Percentiles rank a stretch among this genome's conserved stretches.
These are phyloP conservation scores for Poecilia velifera DNA, from an alignment of 2,797 vertebrate species.

Conservation along the genomic window DNA sequence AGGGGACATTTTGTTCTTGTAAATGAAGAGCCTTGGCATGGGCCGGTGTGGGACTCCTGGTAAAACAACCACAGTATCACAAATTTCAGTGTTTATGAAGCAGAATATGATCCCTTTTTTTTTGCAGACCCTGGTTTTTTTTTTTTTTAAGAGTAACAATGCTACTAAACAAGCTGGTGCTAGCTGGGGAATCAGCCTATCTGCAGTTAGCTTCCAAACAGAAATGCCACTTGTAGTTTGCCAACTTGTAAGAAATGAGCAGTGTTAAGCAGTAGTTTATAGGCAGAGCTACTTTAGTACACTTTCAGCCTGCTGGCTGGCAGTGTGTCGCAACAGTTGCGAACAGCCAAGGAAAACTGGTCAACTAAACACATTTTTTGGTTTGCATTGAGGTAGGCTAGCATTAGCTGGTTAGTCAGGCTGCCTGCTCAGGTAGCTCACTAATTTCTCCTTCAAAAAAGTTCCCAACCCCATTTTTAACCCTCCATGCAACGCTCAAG, in stretches of 20 bases:
- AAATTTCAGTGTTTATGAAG: neutral
- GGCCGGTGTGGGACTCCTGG: neutral
- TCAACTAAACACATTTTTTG: neutral
- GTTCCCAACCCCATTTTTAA: neutral
- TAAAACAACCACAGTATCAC: neutral
- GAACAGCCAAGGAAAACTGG: neutral
- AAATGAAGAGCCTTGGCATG: conserved; percentile 22
- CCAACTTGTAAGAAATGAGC: neutral
- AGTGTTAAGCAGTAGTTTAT: conserved; percentile 1
- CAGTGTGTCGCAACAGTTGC: neutral
- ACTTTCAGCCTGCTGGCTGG: neutral
- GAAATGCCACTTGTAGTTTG: neutral
- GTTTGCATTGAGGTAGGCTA: neutral
- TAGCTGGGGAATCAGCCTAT: neutral
- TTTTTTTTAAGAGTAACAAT: neutral
- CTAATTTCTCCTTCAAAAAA: neutral
- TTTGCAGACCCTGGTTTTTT: neutral
- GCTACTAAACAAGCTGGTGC: neutral
- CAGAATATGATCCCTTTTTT: neutral
- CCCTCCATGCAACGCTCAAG: too few species aligned
- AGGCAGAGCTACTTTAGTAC: neutral
- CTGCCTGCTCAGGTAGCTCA: neutral
- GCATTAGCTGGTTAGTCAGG: neutral
- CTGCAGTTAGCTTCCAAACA: neutral
- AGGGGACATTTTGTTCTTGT: conserved; percentile 66